phyloP scores from a whole-genome alignment of 2,797 vertebrate species.

The Urophycis tenuis region DNA sequence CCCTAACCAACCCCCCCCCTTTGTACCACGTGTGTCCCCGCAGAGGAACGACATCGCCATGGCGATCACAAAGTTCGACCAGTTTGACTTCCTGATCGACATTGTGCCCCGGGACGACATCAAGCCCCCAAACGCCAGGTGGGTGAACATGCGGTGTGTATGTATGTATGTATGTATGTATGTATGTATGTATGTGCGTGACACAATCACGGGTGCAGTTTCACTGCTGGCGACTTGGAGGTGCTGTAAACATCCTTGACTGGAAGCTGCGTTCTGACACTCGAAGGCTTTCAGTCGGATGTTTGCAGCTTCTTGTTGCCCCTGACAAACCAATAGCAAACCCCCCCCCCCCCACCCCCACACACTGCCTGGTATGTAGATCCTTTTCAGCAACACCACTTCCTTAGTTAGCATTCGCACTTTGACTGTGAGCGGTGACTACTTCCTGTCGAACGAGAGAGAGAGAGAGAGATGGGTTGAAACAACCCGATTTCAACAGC shows the following conservation, averaged over 20 bases:
- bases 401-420: conserved; percentile 7
- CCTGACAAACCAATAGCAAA: conserved; percentile 40
- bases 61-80: conserved; percentile 99
- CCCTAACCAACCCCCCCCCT: neutral
- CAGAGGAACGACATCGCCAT: conserved; percentile 99
- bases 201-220: conserved; percentile 12
- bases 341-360: neutral
- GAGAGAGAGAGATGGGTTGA: neutral
- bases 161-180: too few species aligned
- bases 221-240: conserved; percentile 61
- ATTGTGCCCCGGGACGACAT: conserved; percentile 97
- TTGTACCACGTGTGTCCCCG: conserved; percentile 10
- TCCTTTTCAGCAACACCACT: conserved; percentile 1
- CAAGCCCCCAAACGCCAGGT: conserved; percentile 99
- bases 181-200: neutral
- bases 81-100: conserved; percentile 98
- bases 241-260: conserved; percentile 99
- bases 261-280: conserved; percentile 89
- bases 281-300: conserved; percentile 99
- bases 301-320: conserved; percentile 98
- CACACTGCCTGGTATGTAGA: neutral
- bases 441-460: neutral
- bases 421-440: neutral
- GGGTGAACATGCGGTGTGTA: conserved; percentile 31
- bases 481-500: neutral